Conservation (phyloP, 2,113 vertebrate genomes). For the Dipodomys stephensi region DNA sequence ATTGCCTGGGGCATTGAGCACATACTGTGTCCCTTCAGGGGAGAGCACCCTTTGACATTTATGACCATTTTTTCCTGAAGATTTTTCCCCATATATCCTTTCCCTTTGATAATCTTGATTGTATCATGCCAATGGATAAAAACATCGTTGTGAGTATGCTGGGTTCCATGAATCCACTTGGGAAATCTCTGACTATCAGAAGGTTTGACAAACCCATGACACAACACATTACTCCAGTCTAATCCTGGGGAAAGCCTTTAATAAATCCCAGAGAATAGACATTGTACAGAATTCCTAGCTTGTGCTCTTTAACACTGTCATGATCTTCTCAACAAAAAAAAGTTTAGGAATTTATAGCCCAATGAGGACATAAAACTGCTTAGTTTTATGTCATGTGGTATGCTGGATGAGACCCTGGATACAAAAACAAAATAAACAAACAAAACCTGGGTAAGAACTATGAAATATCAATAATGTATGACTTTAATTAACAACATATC, state of each 20-base stretch:
- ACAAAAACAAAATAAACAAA: background rate
- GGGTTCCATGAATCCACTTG: background rate
- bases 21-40: background rate
- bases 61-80: background rate
- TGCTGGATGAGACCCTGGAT: background rate
- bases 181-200: background rate
- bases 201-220: background rate
- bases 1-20: background rate
- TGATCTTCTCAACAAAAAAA: background rate
- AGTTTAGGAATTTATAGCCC: background rate
- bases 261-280: background rate
- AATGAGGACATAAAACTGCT: background rate
- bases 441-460: background rate
- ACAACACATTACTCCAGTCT: background rate
- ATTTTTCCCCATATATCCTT: background rate
- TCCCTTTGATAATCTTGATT: background rate
- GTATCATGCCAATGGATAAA: background rate
- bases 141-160: background rate
- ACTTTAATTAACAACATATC: background rate
- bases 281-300: background rate
- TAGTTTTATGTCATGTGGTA: background rate
- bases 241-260: background rate
- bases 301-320: background rate
- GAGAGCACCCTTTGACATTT: background rate
- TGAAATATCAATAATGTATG: background rate